phyloP scores from a whole-genome alignment of 2,797 vertebrate genomes.

The Coluber constrictor region DNA sequence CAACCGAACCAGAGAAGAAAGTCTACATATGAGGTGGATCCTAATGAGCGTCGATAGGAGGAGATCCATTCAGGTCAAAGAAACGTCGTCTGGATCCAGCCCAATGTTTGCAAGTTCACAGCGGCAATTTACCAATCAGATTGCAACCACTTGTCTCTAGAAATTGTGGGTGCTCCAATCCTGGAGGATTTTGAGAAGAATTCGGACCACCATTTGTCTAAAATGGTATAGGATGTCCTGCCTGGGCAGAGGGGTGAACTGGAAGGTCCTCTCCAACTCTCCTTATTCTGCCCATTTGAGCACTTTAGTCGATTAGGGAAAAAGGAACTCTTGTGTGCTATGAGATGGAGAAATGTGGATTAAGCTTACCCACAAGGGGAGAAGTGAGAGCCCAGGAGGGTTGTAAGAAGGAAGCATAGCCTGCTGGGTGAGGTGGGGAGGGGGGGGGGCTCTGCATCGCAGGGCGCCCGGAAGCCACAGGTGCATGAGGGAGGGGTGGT shows the following conservation, averaged over 20 bases:
- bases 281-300: neutral
- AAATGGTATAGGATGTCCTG: neutral
- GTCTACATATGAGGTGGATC: neutral
- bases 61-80: neutral
- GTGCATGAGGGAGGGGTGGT: neutral
- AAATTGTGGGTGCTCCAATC: neutral
- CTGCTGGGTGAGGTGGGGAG: neutral
- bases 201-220: neutral
- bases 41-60: neutral
- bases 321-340: neutral
- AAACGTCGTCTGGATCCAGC: neutral
- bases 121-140: neutral
- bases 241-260: neutral
- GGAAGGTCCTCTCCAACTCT: neutral
- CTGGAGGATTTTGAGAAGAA: neutral
- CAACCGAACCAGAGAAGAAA: neutral
- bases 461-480: neutral
- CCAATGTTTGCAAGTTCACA: neutral
- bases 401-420: neutral
- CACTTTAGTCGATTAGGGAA: neutral
- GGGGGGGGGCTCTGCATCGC: neutral
- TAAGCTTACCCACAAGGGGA: neutral
- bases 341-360: neutral
- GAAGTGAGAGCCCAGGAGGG: neutral
- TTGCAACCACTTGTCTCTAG: neutral